Percentiles rank a stretch among this genome's conserved stretches.
phyloP scores from a whole-genome alignment of 2,888 invertebrate genomes.

The Autographa pulchrina region DNA sequence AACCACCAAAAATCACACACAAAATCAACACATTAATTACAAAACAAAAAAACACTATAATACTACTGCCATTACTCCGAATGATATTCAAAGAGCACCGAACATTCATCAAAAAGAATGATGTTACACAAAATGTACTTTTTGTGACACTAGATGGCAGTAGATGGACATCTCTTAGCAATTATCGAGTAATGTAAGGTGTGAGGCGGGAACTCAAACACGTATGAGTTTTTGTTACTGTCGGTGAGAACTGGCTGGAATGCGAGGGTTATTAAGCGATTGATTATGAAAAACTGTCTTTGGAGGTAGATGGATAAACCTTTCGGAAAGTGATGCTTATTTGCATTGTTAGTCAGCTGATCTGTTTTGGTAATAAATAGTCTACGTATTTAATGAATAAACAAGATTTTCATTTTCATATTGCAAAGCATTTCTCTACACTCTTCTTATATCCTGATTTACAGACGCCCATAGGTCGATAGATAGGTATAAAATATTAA shows the following conservation, averaged over 20 bases:
- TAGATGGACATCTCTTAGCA: constrained; percentile 66
- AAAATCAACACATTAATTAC: background rate
- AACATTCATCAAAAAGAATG: constrained; percentile 71
- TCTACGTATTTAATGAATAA: no score
- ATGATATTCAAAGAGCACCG: constrained; percentile 61
- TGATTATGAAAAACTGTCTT: background rate
- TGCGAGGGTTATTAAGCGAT: constrained; percentile 9
- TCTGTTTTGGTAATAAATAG: no score
- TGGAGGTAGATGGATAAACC: no score
- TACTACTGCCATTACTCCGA: constrained; percentile 45
- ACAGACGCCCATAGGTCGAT: no score
- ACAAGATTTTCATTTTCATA: no score
- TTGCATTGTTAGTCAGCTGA: no score
- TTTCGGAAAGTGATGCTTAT: no score
- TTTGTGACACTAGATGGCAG: constrained; percentile 75
- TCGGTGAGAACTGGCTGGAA: constrained; percentile 38
- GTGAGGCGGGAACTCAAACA: constrained; percentile 50
- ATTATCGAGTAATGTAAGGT: constrained; percentile 63
- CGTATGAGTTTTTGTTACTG: constrained; percentile 37
- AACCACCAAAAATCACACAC: background rate
- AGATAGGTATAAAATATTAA: no score
- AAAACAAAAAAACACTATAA: constrained; percentile 31
- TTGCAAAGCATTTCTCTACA: no score
- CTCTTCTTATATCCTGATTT: no score
- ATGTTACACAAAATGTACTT: constrained; percentile 68